phyloP scores from a whole-genome alignment of 2,113 vertebrate genomes.

The Arizona elegans region DNA sequence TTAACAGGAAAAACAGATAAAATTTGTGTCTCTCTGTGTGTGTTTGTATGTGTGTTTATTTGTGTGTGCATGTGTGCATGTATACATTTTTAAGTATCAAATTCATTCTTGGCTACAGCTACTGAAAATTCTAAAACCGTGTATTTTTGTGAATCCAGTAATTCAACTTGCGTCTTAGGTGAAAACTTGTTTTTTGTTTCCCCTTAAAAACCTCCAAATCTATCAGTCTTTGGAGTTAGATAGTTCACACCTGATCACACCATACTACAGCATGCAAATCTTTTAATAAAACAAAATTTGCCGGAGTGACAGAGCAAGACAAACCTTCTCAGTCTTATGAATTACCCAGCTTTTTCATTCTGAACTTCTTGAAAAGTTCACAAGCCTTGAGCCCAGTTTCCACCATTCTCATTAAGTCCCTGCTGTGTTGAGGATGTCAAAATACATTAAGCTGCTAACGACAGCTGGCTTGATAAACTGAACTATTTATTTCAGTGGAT shows the following conservation, averaged over 20 bases:
- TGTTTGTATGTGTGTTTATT: too few relatives aligned
- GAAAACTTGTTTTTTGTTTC: conserved; percentile 20
- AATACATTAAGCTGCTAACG: conserved; percentile 56
- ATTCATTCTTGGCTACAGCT: background rate
- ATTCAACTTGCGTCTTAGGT: background rate
- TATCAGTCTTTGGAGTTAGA: background rate
- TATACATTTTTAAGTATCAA: background rate
- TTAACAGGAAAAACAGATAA: too few relatives aligned
- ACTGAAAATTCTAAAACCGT: background rate
- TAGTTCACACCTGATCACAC: conserved; percentile 20
- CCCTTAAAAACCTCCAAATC: conserved; percentile 14
- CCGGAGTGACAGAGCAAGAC: conserved; percentile 31
- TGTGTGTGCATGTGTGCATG: too few relatives aligned
- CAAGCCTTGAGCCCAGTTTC: conserved; percentile 46
- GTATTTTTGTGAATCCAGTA: background rate
- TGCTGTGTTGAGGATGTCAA: conserved; percentile 46
- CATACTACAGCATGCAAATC: conserved; percentile 10
- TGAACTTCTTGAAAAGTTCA: conserved; percentile 50
- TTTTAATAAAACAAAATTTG: conserved; percentile 39
- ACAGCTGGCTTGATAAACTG: conserved; percentile 45
- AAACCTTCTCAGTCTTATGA: conserved; percentile 19
- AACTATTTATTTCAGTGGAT: conserved; percentile 49
- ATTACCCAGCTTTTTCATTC: conserved; percentile 44
- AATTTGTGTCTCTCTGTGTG: too few relatives aligned
- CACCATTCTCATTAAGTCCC: conserved; percentile 36